Evolutionary conservation across 2,797 vertebrate species (phyloP).

Genomic region (Phoxinus dragarum): DNA sequence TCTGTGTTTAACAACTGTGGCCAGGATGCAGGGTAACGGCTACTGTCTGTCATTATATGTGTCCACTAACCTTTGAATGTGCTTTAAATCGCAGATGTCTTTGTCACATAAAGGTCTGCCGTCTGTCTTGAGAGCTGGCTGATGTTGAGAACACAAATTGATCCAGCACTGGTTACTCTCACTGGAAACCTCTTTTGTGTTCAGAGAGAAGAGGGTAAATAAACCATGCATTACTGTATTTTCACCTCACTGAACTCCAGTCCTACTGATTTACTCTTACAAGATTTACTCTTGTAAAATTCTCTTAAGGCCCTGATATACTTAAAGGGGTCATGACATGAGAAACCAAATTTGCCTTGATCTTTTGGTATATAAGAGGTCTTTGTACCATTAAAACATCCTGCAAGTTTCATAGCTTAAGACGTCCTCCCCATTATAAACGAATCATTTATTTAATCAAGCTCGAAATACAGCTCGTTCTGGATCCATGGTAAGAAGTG

Average conservation of each 20-base stretch:
- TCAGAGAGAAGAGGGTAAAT: conserved; percentile 65
- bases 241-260: neutral
- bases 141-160: conserved; percentile 77
- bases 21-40: conserved; percentile 63
- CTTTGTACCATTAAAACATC: too few species aligned
- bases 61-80: neutral
- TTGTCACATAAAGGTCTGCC: conserved; percentile 65
- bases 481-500: too few species aligned
- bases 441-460: too few species aligned
- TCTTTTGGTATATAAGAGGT: too few species aligned
- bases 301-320: too few species aligned
- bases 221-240: neutral
- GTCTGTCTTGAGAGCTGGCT: conserved; percentile 80
- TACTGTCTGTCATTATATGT: neutral
- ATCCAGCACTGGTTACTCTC: conserved; percentile 72
- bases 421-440: too few species aligned
- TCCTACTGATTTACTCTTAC: too few species aligned
- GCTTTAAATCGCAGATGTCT: conserved; percentile 15
- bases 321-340: too few species aligned
- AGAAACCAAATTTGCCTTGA: too few species aligned
- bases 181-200: conserved; percentile 77
- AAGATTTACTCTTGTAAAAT: neutral
- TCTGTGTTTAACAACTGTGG: conserved; percentile 74
- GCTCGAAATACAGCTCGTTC: too few species aligned
- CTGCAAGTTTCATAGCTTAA: too few species aligned